phyloP scores from a whole-genome alignment of 2,797 vertebrate species.

The Microchirus variegatus region DNA sequence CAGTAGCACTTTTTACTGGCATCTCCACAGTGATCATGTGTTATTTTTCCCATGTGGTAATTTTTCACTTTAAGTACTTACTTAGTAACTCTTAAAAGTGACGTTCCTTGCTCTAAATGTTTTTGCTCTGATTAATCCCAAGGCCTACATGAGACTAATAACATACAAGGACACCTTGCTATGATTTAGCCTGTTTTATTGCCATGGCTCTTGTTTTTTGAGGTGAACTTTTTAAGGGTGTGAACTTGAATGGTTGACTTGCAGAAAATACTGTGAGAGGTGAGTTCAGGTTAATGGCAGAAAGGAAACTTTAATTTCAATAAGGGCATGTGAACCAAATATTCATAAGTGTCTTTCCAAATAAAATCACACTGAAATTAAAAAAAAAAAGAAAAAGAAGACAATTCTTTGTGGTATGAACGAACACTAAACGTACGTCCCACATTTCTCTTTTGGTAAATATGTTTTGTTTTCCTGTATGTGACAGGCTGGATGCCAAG shows the following conservation, averaged over 20 bases:
- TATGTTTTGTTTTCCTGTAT: no score
- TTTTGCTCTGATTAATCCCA: constrained; percentile 14
- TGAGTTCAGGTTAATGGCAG: neutral
- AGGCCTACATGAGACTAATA: constrained; percentile 2
- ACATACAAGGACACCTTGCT: constrained; percentile 15
- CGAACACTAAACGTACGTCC: no score
- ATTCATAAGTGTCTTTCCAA: neutral
- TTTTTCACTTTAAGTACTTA: no score
- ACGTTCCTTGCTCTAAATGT: constrained; percentile 15
- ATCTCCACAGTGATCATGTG: no score
- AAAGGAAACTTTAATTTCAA: neutral
- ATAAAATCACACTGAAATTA: no score
- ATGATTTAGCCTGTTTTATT: constrained; percentile 9
- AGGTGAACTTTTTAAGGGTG: neutral
- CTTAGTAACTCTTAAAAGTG: constrained; percentile 15
- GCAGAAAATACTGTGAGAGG: neutral
- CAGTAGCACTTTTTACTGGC: no score
- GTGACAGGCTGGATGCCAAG: no score
- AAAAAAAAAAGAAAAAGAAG: no score
- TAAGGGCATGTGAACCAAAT: neutral
- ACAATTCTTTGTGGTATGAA: no score
- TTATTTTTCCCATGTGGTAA: no score
- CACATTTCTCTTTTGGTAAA: no score
- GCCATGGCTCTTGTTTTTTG: neutral
- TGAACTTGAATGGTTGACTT: neutral